Base-by-base conservation (phyloP, 2,888 invertebrate genomes). In the Plemyria rubiginata region DNA sequence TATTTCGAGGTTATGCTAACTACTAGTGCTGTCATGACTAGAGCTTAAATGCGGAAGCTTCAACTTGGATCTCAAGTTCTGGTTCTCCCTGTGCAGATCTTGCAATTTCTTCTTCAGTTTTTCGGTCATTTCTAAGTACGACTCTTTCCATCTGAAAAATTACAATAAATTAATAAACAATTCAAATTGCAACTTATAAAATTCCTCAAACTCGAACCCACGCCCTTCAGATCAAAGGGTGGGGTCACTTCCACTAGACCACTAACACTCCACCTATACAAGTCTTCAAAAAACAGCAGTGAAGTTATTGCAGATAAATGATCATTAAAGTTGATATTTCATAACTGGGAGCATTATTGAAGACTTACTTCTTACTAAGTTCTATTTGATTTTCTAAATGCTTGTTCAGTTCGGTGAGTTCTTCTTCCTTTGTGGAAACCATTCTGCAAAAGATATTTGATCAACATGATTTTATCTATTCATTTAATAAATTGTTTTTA, bases 91-190 rank as follows among this genome's bases (percentile, higher is more conserved):
- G 60, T 93, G 90, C 29, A 95, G 79, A 52, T 92, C 90, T 63
- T 93, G 85, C 28, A 95, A 84, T 74, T 94, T 92, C 22, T 84
- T 88, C 80, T 95, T 95, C 58, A 96, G 91, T 80, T 94, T 95
- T 0, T 87, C 85, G 0, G 94, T 94, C 73, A 96, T 92, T 52
- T 94, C 94, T 59, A 94, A 86, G 32, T 95, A 93, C n/a, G 95
- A 94, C 38, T 90, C 88, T 75, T 94, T 94, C 94, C 96, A 96
- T 65, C 95, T 95, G 77, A 60, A 86, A 83, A 57, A 55, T 9
- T 11, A 38, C 36, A 32, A 32, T 22, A 22, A 1, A 22, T 22
- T 22, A 2, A 22, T 22, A 2, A 22, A 22, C 22, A 22, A 22
- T 22, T 22, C 1, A 22, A 22, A 22, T 22, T 22, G 3, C 22